phyloP scores from a whole-genome alignment of 2,113 vertebrate genomes.

The Amphiprion ocellaris region DNA sequence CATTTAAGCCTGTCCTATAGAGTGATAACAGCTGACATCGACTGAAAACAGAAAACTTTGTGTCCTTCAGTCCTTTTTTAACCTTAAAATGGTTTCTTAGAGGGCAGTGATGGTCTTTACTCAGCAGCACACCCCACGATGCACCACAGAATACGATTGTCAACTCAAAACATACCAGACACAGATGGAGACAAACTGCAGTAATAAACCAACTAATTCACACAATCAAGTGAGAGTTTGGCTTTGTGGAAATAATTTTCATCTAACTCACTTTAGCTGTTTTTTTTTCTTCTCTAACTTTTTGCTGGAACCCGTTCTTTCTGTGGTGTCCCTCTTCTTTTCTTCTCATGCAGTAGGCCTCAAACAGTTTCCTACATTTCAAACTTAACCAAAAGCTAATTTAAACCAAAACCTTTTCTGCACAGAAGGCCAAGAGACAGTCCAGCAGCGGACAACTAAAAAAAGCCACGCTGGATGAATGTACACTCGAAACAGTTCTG shows the following conservation, averaged over 20 bases:
- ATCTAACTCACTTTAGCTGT: background rate
- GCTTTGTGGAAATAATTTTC: constrained; percentile 42
- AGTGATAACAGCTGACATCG: background rate
- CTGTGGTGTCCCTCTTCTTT: background rate
- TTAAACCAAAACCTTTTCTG: constrained; percentile 24
- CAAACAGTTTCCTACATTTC: constrained; percentile 23
- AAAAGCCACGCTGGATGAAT: constrained; percentile 81
- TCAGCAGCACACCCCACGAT: constrained; percentile 24
- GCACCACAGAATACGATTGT: constrained; percentile 58
- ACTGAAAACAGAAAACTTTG: background rate
- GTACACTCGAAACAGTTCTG: constrained; percentile 71
- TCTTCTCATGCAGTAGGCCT: background rate
- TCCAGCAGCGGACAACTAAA: constrained; percentile 56
- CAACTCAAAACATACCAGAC: constrained; percentile 50
- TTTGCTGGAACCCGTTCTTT: constrained; percentile 1
- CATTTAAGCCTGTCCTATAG: background rate
- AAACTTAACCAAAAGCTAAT: constrained; percentile 32
- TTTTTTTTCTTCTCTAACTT: background rate
- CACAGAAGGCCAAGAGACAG: constrained; percentile 21
- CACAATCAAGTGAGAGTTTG: constrained; percentile 21
- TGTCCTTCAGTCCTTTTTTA: background rate
- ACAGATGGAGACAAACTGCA: constrained; percentile 43
- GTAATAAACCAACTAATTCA: constrained; percentile 35
- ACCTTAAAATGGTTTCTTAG: background rate
- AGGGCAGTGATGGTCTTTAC: constrained; percentile 14